phyloP scores from a whole-genome alignment of 2,797 vertebrate genomes.

The Limosa lapponica region DNA sequence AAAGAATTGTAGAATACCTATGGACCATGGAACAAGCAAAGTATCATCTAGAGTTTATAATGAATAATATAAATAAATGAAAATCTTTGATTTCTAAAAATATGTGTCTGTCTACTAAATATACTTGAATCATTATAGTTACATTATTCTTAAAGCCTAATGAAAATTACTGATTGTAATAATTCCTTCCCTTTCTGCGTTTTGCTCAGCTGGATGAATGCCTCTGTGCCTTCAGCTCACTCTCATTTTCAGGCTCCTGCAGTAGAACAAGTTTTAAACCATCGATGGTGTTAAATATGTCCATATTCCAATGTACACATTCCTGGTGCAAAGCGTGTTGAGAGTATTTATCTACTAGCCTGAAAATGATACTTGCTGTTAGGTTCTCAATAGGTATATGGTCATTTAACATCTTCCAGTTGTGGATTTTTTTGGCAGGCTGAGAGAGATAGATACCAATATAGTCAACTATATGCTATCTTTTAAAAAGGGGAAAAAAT shows the following conservation, averaged over 20 bases:
- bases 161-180: background rate
- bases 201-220: background rate
- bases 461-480: background rate
- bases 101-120: background rate
- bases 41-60: background rate
- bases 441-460: background rate
- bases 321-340: background rate
- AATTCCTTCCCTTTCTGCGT: background rate
- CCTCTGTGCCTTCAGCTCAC: background rate
- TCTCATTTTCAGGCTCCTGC: background rate
- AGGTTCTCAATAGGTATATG: background rate
- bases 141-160: background rate
- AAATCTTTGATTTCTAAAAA: background rate
- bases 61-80: background rate
- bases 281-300: background rate
- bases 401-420: background rate
- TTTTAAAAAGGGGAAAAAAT: background rate
- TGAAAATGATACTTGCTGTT: background rate
- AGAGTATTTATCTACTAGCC: background rate
- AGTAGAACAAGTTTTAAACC: background rate
- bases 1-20: background rate
- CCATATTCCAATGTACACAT: fast-evolving
- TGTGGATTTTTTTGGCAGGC: background rate
- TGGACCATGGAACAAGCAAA: background rate
- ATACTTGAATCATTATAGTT: background rate